Evolutionary conservation across 2,888 invertebrate genomes (phyloP), one percentile per base, ranked within the genome.

Genomic region (Conistra vaccinii): DNA sequence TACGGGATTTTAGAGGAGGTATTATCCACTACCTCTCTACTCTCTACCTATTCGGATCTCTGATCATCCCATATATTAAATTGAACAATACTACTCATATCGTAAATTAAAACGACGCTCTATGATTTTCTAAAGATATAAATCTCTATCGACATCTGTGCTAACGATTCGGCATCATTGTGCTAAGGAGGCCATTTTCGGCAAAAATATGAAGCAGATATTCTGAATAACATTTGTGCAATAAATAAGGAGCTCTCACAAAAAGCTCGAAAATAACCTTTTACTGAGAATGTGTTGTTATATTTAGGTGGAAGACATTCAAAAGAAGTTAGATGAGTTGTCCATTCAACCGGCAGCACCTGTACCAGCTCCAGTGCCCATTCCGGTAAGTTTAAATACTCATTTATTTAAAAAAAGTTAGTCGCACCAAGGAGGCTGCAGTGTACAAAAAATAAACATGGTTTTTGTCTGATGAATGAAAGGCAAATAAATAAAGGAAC

Each of bases 261-360:
- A 51, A 23, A 23, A 23, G 9, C 51, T n/a, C 51, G n/a, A 53
- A 53, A 53, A n/a, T 12, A 12, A 26, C 5, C 1, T 14, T 45
- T 26, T 63, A 63, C 63, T 42, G 32, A 35, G 0, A 35, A 14
- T 42, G 7, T 60, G 5, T 20, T 63, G 14, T 39, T 60, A 62
- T 39, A 82, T 87, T 66, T 78, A 96, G 96, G 96, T 96, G 2
- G 95, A 90, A 79, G 94, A 95, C 17, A 94, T 96, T 42, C 96
- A 96, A 75, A 94, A 90, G 85, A 93, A 95, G 82, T 76, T 96
- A 35, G 96, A 96, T 76, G 95, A 94, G 0, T 84, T 96, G 6
- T 89, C 86, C 23, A 80, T 89, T 3, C 94, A 91, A 75, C 82
- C 92, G 0, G 76, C 85, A 0, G 75, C 60, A 10, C 76, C 87